A percentile compares a stretch with the other conserved stretches of the same genome.
Evolutionary conservation across 2,797 vertebrate species (phyloP).

Genomic region (Ciconia nigra): DNA sequence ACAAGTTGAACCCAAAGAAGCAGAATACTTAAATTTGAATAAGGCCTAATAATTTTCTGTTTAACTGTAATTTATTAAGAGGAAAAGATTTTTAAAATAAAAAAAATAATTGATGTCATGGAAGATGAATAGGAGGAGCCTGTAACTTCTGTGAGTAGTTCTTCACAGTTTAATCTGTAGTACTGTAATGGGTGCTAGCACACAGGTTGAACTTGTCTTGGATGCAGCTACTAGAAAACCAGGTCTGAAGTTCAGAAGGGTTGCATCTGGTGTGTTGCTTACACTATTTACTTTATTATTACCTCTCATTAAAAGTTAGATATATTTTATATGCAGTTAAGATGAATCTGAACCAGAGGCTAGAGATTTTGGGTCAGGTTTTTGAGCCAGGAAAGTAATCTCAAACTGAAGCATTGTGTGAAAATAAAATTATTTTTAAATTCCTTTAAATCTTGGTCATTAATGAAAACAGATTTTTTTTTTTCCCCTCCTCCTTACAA

Average conservation of each 20-base stretch:
- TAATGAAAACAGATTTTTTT: background rate
- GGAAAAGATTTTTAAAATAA: background rate
- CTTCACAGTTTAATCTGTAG: background rate
- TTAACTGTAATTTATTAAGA: background rate
- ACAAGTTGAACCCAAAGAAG: background rate
- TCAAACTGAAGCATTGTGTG: background rate
- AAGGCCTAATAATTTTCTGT: background rate
- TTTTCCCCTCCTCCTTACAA: background rate
- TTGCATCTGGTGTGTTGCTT: background rate
- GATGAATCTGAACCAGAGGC: background rate
- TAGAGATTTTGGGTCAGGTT: background rate
- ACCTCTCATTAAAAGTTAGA: background rate
- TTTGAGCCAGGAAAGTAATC: background rate
- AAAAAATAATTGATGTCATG: background rate
- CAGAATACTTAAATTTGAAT: background rate
- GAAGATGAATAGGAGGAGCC: background rate
- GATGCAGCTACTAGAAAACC: background rate
- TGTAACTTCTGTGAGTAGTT: background rate
- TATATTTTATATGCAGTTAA: background rate
- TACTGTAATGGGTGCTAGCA: background rate
- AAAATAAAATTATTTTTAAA: background rate
- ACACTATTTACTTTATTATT: background rate
- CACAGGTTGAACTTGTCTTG: background rate
- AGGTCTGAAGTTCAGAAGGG: background rate
- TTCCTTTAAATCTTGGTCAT: background rate